Conservation (phyloP, 2,888 invertebrate genomes). For the Hydrotaea diabolus region DNA sequence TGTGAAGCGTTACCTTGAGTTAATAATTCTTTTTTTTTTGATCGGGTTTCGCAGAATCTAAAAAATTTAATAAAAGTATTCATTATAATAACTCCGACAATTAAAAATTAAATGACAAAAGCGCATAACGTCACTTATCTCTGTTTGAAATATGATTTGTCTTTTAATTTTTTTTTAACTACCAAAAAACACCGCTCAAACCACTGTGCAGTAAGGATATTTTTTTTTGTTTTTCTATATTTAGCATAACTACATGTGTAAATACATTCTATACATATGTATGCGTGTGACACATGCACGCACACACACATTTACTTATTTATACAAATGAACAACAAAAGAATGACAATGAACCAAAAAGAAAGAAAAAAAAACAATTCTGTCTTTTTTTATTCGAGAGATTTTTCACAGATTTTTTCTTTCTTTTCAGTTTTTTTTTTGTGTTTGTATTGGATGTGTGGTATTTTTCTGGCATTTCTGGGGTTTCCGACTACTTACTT, state of each 20-base stretch:
- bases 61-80: too few relatives aligned
- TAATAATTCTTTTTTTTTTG: too few relatives aligned
- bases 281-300: background rate
- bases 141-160: too few relatives aligned
- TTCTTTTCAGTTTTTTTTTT: slow-evolving; percentile 49
- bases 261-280: background rate
- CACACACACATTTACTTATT: background rate
- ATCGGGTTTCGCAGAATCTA: too few relatives aligned
- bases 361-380: background rate
- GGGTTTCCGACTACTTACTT: background rate
- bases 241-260: slow-evolving; percentile 28
- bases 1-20: too few relatives aligned
- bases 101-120: too few relatives aligned
- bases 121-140: too few relatives aligned
- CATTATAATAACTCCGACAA: too few relatives aligned
- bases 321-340: background rate
- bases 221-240: slow-evolving; percentile 9
- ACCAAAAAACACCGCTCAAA: too few relatives aligned
- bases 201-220: too few relatives aligned
- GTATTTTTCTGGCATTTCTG: slow-evolving; percentile 12
- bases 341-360: background rate
- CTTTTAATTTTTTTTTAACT: too few relatives aligned
- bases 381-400: slow-evolving; percentile 39
- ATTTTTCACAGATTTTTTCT: slow-evolving; percentile 52
- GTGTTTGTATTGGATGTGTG: slow-evolving; percentile 62